phyloP scores from a whole-genome alignment of 2,113 vertebrate species.

The Chaenogobius annularis region DNA sequence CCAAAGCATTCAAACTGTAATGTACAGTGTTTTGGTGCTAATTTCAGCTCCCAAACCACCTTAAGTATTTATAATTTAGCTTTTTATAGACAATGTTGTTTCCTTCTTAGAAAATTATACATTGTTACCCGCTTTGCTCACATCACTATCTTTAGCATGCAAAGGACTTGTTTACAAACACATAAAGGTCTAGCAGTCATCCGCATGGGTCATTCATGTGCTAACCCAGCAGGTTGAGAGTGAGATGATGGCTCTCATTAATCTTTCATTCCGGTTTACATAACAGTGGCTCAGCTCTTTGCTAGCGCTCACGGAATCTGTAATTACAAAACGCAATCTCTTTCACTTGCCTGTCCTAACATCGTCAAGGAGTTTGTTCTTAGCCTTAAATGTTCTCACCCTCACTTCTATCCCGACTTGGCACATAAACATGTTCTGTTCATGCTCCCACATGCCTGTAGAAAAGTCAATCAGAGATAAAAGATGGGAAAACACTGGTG shows the following conservation, averaged over 20 bases:
- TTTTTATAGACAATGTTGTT: no score
- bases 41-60: no score
- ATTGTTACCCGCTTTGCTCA: neutral
- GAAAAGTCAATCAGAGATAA: conserved; percentile 5
- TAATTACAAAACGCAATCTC: conserved; percentile 44
- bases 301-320: conserved; percentile 28
- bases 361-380: neutral
- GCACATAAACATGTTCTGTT: conserved; percentile 10
- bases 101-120: neutral
- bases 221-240: conserved; percentile 25
- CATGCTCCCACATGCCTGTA: conserved; percentile 1
- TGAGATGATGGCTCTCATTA: conserved; percentile 49
- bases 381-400: conserved; percentile 31
- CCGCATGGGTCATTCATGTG: conserved; percentile 52
- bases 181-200: neutral
- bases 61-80: no score
- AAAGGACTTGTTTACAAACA: neutral
- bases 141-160: neutral
- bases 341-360: conserved; percentile 8
- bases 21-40: no score
- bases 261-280: conserved; percentile 64
- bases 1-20: no score
- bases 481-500: neutral
- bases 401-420: conserved; percentile 19
- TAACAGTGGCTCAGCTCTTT: conserved; percentile 59